Base-by-base conservation (phyloP, 2,888 invertebrate species). In the Oxycera nigricornis region DNA sequence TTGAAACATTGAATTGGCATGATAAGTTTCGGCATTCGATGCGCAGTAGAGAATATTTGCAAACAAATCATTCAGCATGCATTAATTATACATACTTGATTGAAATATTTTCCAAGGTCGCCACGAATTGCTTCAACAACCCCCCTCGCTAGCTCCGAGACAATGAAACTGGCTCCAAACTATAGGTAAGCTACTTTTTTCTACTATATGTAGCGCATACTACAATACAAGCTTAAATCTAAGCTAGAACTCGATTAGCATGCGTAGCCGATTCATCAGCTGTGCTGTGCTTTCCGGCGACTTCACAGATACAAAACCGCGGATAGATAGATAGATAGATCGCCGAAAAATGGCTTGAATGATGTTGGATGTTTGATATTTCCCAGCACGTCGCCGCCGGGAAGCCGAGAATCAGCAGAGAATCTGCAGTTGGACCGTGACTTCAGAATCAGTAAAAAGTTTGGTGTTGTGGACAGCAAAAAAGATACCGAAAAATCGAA, bases 351-450 rank as follows among this genome's bases (percentile, higher is more conserved):
- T 20, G 7, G 26, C 11, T 59, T 55, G 4, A 24, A 39, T 65
- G 41, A 35, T 35, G 35, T 20, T 65, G 55, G 50, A 24, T 55
- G 55, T n/a, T 55, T 2, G 20, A 14, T 55, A 2, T 11, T 61
- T 31, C 31, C 61, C 31, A 31, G 61, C 31, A 61, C n/a, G 9
- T 6, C 11, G 6, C n/a, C n/a, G n/a, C n/a, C 46, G 46, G 46
- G n/a, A 46, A 46, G 46, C 46, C 46, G 17, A 46, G 46, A 14
- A 46, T 61, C 7, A 41, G 62, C 11, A 14, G 35, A 62, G 9
- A 30, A 20, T 11, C 35, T 9, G 22, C 65, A 65, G 65, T 65
- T 24, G 65, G 65, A 65, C 65, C 65, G 65, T 65, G 65, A 65
- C 65, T 24, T 41, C 65, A 46, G 46, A 3, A 3, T 46, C 46